A percentile compares a stretch with the other conserved stretches of the same genome.
Conservation (phyloP, 2,113 vertebrate species). For the Callipepla californica region DNA sequence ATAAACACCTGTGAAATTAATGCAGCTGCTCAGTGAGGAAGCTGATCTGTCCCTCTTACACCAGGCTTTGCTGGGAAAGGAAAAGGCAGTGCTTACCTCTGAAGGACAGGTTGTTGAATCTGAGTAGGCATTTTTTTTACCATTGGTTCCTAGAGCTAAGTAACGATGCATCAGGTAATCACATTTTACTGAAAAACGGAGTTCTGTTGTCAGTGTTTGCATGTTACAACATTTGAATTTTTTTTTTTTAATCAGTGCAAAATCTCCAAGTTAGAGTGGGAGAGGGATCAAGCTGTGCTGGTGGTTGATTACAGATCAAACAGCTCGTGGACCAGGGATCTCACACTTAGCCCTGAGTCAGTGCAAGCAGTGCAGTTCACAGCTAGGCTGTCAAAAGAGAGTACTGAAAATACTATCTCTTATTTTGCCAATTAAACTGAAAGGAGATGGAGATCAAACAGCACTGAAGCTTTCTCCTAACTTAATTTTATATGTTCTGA, state of each 20-base stretch:
- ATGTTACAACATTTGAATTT: background rate
- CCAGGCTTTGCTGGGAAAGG: background rate
- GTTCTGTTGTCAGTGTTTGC: background rate
- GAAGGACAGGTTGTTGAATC: background rate
- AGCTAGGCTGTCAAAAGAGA: background rate
- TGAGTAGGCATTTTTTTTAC: background rate
- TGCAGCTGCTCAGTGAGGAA: background rate
- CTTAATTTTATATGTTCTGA: conserved; percentile 3
- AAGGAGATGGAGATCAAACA: background rate
- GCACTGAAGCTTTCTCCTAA: background rate
- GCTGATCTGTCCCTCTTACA: background rate
- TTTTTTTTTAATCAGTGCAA: background rate
- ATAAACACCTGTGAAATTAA: background rate
- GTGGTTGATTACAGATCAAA: background rate
- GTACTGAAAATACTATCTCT: background rate
- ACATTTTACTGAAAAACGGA: background rate
- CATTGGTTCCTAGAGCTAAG: background rate
- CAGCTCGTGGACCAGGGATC: background rate
- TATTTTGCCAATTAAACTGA: background rate
- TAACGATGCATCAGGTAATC: background rate
- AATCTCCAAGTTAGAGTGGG: background rate
- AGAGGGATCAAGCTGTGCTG: background rate
- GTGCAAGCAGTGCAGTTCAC: background rate
- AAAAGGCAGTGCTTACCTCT: background rate
- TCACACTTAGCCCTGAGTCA: background rate